Conservation (phyloP, 2,113 vertebrate genomes). For the Myrmecobius fasciatus region DNA sequence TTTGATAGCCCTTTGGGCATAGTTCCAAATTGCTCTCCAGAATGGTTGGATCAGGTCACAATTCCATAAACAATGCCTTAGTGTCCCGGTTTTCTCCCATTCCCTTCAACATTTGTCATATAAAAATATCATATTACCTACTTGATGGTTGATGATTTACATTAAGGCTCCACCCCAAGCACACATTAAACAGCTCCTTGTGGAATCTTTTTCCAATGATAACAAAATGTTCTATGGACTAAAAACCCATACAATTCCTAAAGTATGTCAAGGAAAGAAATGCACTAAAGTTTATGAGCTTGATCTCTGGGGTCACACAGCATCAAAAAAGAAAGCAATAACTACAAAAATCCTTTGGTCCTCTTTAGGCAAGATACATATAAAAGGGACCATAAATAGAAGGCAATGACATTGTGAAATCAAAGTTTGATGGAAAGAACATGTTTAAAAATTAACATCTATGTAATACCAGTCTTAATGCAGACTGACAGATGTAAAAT, state of each 20-base stretch:
- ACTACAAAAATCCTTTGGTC: not conserved
- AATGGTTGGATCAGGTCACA: no score
- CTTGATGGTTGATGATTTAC: not conserved
- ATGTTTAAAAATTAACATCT: not conserved
- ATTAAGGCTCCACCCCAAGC: not conserved
- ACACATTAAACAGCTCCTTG: not conserved
- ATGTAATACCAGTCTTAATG: not conserved
- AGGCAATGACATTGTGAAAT: not conserved
- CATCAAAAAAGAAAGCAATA: not conserved
- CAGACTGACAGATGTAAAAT: not conserved
- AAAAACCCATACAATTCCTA: not conserved
- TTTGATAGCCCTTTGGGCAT: no score
- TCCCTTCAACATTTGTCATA: no score
- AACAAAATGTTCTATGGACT: not conserved
- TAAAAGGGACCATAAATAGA: not conserved
- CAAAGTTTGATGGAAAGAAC: not conserved
- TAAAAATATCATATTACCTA: not conserved
- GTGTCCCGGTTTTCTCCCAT: no score
- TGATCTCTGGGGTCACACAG: not conserved
- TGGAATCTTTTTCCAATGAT: not conserved
- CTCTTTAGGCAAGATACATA: not conserved
- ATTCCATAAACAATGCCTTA: no score
- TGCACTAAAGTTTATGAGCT: not conserved
- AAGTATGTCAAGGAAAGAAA: not conserved
- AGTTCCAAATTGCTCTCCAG: no score